A percentile compares a stretch with the other conserved stretches of the same genome.
phyloP scores from a whole-genome alignment of 2,797 vertebrate genomes.

The Silurus lanzhouensis region DNA sequence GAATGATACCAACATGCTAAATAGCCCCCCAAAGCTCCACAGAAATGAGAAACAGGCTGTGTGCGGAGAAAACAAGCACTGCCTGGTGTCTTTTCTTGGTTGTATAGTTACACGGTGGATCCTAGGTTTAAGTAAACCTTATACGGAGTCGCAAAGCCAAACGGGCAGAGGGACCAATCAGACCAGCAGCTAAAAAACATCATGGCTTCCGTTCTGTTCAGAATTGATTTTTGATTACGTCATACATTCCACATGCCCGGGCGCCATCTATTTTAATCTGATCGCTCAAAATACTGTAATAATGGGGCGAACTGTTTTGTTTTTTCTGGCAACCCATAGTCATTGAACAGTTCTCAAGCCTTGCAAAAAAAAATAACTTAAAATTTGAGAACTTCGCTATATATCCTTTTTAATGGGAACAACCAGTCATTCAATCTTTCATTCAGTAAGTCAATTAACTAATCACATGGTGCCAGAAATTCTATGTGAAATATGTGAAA shows the following conservation, averaged over 20 bases:
- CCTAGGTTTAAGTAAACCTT: not conserved
- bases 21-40: slow-evolving; percentile 21
- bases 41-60: not conserved
- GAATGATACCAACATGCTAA: slow-evolving; percentile 55
- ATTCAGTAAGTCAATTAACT: not conserved
- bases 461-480: not conserved
- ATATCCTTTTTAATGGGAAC: slow-evolving; percentile 11
- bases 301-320: too few relatives aligned
- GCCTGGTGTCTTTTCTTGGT: not conserved
- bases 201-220: slow-evolving; percentile 11
- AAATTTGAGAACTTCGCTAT: not conserved
- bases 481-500: not conserved
- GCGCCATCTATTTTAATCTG: slow-evolving; percentile 32
- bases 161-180: slow-evolving; percentile 23
- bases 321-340: slow-evolving; percentile 32
- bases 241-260: slow-evolving; percentile 18
- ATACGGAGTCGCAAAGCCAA: slow-evolving; percentile 2
- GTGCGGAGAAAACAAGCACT: not conserved
- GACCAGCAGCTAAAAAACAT: slow-evolving; percentile 26
- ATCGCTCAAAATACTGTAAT: slow-evolving; percentile 4
- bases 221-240: slow-evolving; percentile 40
- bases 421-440: not conserved
- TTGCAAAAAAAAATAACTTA: not conserved
- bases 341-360: not conserved
- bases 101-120: slow-evolving; percentile 13